Base-by-base conservation (phyloP, 2,888 invertebrate species). In the Creontiades dilutus region DNA sequence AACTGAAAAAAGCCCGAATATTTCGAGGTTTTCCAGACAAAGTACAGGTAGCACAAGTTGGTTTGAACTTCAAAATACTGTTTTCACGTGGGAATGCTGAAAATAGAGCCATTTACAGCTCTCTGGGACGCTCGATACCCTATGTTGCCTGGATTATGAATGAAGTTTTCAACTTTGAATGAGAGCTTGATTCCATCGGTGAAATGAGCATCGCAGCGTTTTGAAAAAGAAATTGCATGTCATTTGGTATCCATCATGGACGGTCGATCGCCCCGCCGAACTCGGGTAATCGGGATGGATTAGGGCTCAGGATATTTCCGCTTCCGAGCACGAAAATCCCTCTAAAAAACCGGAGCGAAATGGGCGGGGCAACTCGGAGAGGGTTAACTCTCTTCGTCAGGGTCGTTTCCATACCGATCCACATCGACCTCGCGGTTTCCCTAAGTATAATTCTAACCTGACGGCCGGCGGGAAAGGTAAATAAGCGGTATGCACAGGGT, bases 251-350 rank as follows among this genome's bases (percentile, higher is more conserved):
- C 23, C 68, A 68, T 68, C 68, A 68, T 23, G 68, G 27, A 4
- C 68, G 68, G 68, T 23, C 27, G 23, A 68, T 68, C 68, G 68
- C 5, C 68, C 68, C 23, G 23, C 23, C 12, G 13, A 68, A 68
- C 68, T 23, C 0, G 68, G 68, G 68, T 23, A 68, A 68, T 68
- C 68, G 68, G 68, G 23, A 23, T 68, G 68, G 68, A 23, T 68
- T 61, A 61, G 23, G 68, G 68, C 19, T 68, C 23, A 12, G 23
- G 68, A 68, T 68, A 27, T 68, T 68, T 68, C 68, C 68, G 68
- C 68, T 68, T 68, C 68, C 68, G 68, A 68, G 68, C 68, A 68
- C 68, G 68, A 68, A 68, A 68, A 68, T 68, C 68, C 68, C 68
- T 68, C 23, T 68, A 68, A 68, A 68, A 68, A 68, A n/a, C n/a